A percentile compares a stretch with the other conserved stretches of the same genome.
Conservation (phyloP, 2,113 vertebrate genomes). For the Syngnathus scovelli region DNA sequence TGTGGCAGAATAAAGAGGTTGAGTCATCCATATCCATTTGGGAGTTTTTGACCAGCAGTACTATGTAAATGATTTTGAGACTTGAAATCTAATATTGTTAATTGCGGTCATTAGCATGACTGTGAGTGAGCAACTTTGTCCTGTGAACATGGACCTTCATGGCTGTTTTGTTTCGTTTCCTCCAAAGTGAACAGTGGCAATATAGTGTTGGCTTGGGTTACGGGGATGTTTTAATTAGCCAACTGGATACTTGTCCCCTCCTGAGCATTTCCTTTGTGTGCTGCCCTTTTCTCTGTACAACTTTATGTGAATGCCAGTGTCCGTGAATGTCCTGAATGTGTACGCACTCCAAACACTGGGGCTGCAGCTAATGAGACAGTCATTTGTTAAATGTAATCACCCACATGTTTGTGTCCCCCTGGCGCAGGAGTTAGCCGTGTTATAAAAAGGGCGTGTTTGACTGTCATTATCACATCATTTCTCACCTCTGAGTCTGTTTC, state of each 20-base stretch:
- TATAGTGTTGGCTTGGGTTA: slow-evolving; percentile 49
- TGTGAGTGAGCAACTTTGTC: slow-evolving; percentile 48
- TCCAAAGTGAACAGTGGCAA: slow-evolving; percentile 55
- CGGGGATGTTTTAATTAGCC: slow-evolving; percentile 65
- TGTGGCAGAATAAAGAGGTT: slow-evolving; percentile 5
- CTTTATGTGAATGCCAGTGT: slow-evolving; percentile 50
- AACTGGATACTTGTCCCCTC: slow-evolving; percentile 59
- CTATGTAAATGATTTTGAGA: slow-evolving; percentile 22
- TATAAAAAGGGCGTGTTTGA: slow-evolving; percentile 50
- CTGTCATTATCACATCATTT: slow-evolving; percentile 32
- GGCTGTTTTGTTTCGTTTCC: slow-evolving; percentile 44
- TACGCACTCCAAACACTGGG: slow-evolving; percentile 38
- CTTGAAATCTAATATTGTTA: slow-evolving; percentile 43
- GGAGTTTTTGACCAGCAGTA: slow-evolving; percentile 10
- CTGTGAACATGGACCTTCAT: slow-evolving; percentile 41
- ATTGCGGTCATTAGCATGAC: slow-evolving; percentile 62
- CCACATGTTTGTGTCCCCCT: slow-evolving; percentile 53
- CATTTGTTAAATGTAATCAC: slow-evolving; percentile 65
- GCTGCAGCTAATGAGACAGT: slow-evolving; percentile 51
- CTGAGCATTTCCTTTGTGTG: slow-evolving; percentile 48
- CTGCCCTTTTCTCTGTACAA: slow-evolving; percentile 60
- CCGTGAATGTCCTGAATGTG: slow-evolving; percentile 26
- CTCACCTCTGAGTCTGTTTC: slow-evolving; percentile 9
- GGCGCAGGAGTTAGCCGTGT: slow-evolving; percentile 38
- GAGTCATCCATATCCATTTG: slow-evolving; percentile 8